phyloP scores from a whole-genome alignment of 2,113 vertebrate genomes.

The Anolis sagrei region DNA sequence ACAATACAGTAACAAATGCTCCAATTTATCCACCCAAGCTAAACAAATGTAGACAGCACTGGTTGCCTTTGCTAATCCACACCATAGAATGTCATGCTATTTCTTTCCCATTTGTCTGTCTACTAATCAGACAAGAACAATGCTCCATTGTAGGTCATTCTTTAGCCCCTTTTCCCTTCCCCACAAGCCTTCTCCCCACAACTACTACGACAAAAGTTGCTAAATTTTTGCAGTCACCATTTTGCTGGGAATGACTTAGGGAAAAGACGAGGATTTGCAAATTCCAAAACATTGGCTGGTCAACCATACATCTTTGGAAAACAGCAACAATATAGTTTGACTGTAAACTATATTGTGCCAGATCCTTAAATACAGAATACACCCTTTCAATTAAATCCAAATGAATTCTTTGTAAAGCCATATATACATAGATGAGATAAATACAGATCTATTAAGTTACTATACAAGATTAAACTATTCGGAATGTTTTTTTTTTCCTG shows the following conservation, averaged over 20 bases:
- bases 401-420: not conserved
- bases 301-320: not conserved
- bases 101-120: slow-evolving; percentile 62
- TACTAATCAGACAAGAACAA: slow-evolving; percentile 74
- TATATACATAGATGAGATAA: not conserved
- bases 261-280: not conserved
- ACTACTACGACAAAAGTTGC: not conserved
- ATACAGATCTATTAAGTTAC: not conserved
- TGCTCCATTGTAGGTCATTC: slow-evolving; percentile 69
- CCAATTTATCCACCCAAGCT: slow-evolving; percentile 82
- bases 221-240: slow-evolving; percentile 7
- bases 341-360: slow-evolving; percentile 20
- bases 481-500: not conserved
- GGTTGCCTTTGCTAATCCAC: slow-evolving; percentile 71
- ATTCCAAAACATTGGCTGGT: slow-evolving; percentile 3
- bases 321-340: not conserved
- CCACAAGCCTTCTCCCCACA: not conserved
- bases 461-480: slow-evolving; percentile 7
- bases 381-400: not conserved
- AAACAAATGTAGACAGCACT: slow-evolving; percentile 74
- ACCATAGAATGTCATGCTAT: slow-evolving; percentile 51
- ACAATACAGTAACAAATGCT: slow-evolving; percentile 81
- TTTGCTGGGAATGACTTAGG: not conserved
- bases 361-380: slow-evolving; percentile 11
- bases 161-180: not conserved